A percentile compares a stretch with the other conserved stretches of the same genome.
These are phyloP conservation scores for Drosophila parthenogenetica DNA, from an alignment of 2,888 invertebrate species.

Conservation along the genomic window DNA sequence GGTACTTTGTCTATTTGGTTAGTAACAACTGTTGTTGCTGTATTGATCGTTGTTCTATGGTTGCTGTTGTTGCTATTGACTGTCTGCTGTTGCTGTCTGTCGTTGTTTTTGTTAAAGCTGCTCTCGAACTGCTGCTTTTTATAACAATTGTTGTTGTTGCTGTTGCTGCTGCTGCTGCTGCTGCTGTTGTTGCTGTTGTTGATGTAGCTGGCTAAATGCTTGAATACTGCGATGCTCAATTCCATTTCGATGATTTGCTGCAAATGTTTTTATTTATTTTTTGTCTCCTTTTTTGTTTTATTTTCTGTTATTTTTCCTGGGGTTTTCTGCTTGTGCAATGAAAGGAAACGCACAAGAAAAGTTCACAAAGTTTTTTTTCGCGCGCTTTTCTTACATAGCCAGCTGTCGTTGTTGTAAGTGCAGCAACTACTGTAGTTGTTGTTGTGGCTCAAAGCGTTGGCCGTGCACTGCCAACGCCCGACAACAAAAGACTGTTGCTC, in stretches of 20 bases:
- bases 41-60: conserved; percentile 11
- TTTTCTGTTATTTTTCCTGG: conserved; percentile 1
- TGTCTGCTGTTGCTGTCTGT: conserved; percentile 31
- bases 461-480: conserved; percentile 28
- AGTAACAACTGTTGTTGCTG: conserved; percentile 20
- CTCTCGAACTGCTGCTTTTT: conserved; percentile 16
- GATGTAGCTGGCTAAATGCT: conserved; percentile 62
- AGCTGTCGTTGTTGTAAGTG: neutral
- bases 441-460: conserved; percentile 14
- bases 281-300: conserved; percentile 3
- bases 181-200: conserved; percentile 33
- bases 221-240: conserved; percentile 62
- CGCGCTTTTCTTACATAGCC: neutral
- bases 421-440: conserved; percentile 4
- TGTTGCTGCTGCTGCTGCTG: conserved; percentile 17
- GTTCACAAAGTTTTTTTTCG: conserved; percentile 15
- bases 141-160: conserved; percentile 6
- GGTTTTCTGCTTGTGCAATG: neutral
- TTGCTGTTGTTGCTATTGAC: conserved; percentile 19
- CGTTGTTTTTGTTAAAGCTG: conserved; percentile 29
- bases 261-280: conserved; percentile 23
- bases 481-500: conserved; percentile 22
- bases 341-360: conserved; percentile 6
- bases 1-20: conserved; percentile 3
- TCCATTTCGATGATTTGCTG: conserved; percentile 74